phyloP scores from a whole-genome alignment of 2,888 invertebrate genomes.

The Phengaris alcon region DNA sequence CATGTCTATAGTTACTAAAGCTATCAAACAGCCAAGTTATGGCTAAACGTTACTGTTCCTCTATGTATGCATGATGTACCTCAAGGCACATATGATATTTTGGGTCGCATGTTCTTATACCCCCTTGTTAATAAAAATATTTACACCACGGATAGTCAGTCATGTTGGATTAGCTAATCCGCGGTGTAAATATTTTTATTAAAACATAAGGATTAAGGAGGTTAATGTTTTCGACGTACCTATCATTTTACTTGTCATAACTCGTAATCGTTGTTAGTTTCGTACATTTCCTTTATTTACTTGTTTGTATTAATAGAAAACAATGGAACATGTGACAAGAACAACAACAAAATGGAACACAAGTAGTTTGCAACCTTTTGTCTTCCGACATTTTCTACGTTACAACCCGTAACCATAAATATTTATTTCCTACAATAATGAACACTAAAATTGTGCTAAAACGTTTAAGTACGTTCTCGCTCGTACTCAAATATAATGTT shows the following conservation, averaged over 20 bases:
- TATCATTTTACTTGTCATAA: too few relatives aligned
- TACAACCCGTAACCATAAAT: constrained; percentile 8
- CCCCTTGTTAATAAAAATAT: too few relatives aligned
- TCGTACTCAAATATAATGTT: constrained; percentile 9
- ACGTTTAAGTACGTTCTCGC: background rate
- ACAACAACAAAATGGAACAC: too few relatives aligned
- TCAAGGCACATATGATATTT: background rate
- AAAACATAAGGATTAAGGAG: too few relatives aligned
- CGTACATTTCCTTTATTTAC: too few relatives aligned
- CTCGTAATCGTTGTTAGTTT: too few relatives aligned
- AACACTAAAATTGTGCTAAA: constrained; percentile 1
- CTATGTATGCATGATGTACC: background rate
- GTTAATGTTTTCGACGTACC: too few relatives aligned
- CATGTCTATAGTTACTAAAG: background rate
- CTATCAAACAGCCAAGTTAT: background rate
- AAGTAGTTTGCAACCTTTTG: background rate
- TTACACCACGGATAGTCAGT: too few relatives aligned
- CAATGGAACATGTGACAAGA: too few relatives aligned
- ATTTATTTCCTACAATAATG: constrained; percentile 18
- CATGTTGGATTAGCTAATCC: too few relatives aligned
- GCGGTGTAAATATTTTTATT: background rate
- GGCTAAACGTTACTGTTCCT: background rate
- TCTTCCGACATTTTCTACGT: background rate
- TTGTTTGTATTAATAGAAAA: background rate
- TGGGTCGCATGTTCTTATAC: background rate